These are phyloP conservation scores for Scaptomyza pallida DNA, from an alignment of 1,140 invertebrate species.

Conservation along the genomic window DNA sequence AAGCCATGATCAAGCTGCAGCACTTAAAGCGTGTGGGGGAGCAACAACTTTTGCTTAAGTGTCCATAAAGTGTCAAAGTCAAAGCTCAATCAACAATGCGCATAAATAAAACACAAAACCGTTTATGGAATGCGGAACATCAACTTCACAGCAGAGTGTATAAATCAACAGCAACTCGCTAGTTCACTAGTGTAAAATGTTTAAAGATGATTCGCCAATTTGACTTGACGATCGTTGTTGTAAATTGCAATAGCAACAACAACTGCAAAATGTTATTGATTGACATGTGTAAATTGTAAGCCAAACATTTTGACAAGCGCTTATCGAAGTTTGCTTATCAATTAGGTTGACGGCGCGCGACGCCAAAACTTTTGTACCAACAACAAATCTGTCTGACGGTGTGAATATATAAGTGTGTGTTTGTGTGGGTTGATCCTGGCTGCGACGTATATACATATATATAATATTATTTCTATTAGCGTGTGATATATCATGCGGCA, in stretches of 20 bases:
- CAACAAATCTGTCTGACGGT: constrained; percentile 35
- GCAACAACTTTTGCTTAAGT: constrained; percentile 11
- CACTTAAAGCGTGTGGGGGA: not conserved
- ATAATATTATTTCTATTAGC: constrained; percentile 66
- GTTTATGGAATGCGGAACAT: constrained; percentile 65
- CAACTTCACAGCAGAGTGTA: constrained; percentile 7
- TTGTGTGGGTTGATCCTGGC: constrained; percentile 39
- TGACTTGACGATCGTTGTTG: constrained; percentile 1
- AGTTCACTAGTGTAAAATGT: constrained; percentile 16
- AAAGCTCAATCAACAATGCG: constrained; percentile 56
- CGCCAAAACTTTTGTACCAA: constrained; percentile 8
- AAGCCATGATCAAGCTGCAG: constrained; percentile 8
- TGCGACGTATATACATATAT: not conserved
- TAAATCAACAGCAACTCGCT: constrained; percentile 48
- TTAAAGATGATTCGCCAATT: not conserved
- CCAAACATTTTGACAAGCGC: constrained; percentile 74
- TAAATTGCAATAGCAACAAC: constrained; percentile 4
- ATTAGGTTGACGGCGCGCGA: constrained; percentile 46
- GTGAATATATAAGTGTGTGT: constrained; percentile 23
- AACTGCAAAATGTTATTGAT: constrained; percentile 56
- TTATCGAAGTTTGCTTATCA: constrained; percentile 73
- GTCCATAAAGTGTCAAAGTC: constrained; percentile 44
- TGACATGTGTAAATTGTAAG: constrained; percentile 77
- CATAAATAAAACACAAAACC: constrained; percentile 54
- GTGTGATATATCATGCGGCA: constrained; percentile 72